Conservation (phyloP, 2,888 invertebrate genomes). For the Pinctada fucata region DNA sequence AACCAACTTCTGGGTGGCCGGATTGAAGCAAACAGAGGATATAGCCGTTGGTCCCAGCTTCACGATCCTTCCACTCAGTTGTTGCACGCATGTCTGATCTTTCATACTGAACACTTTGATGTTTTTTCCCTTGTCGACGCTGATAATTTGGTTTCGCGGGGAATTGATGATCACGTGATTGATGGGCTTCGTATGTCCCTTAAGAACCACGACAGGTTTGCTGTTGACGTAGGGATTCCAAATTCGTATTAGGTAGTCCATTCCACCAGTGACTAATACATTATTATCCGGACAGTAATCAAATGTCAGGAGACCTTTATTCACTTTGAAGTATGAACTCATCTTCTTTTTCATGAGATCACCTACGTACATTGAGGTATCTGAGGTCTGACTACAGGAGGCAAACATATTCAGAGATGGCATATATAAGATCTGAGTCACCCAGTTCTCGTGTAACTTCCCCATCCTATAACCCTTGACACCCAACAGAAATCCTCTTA, state of each 20-base stretch:
- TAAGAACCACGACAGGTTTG: slow-evolving; percentile 82
- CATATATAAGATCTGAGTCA: slow-evolving; percentile 85
- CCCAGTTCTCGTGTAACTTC: slow-evolving; percentile 83
- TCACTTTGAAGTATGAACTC: slow-evolving; percentile 79
- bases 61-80: slow-evolving; percentile 74
- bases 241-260: slow-evolving; percentile 85
- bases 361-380: slow-evolving; percentile 82
- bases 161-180: slow-evolving; percentile 84
- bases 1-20: slow-evolving; percentile 53
- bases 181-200: slow-evolving; percentile 79
- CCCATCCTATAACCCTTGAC: slow-evolving; percentile 79
- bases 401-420: slow-evolving; percentile 83
- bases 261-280: slow-evolving; percentile 81
- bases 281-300: slow-evolving; percentile 70
- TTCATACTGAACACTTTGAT: slow-evolving; percentile 88
- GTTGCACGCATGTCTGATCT: slow-evolving; percentile 84
- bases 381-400: slow-evolving; percentile 82
- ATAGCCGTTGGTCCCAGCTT: slow-evolving; percentile 56
- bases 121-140: slow-evolving; percentile 84
- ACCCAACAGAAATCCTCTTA: slow-evolving; percentile 75
- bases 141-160: slow-evolving; percentile 83
- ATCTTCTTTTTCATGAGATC: slow-evolving; percentile 81
- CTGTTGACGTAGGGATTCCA: slow-evolving; percentile 89
- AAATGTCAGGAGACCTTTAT: slow-evolving; percentile 78
- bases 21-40: slow-evolving; percentile 57